A percentile compares a stretch with the other conserved stretches of the same genome.
These are phyloP conservation scores for Andrena marginata DNA, from an alignment of 2,888 invertebrate species.

Conservation along the genomic window DNA sequence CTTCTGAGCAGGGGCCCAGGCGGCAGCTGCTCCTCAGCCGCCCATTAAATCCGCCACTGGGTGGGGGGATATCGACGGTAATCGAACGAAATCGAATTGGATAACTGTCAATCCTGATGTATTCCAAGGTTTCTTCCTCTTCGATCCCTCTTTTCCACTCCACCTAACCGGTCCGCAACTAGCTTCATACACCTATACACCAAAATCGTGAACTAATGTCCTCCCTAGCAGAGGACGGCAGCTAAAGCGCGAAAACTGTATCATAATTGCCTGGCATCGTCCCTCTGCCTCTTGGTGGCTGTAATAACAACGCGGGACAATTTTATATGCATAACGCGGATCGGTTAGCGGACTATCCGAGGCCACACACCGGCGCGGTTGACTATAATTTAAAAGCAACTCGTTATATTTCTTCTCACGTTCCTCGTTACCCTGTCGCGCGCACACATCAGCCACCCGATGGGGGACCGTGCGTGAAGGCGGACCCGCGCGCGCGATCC, in stretches of 20 bases:
- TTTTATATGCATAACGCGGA: slow-evolving; percentile 50
- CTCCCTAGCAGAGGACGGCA: too few species aligned
- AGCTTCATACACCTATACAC: too few species aligned
- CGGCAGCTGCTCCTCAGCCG: too few species aligned
- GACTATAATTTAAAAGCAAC: slow-evolving; percentile 70
- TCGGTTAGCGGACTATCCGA: slow-evolving; percentile 48
- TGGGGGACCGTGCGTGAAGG: background rate
- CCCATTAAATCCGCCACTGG: too few species aligned
- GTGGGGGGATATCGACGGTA: too few species aligned
- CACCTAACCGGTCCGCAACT: too few species aligned
- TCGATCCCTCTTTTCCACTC: too few species aligned
- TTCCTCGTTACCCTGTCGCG: slow-evolving; percentile 60
- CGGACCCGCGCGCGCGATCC: background rate
- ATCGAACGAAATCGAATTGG: too few species aligned
- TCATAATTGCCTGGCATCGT: slow-evolving; percentile 36
- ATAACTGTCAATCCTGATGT: too few species aligned
- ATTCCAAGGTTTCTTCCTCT: too few species aligned
- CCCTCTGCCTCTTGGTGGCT: slow-evolving; percentile 25
- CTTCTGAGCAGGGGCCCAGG: too few species aligned
- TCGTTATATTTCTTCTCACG: slow-evolving; percentile 74
- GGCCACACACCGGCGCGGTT: slow-evolving; percentile 54
- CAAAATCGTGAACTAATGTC: too few species aligned
- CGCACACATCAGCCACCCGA: slow-evolving; percentile 7
- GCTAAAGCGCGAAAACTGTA: slow-evolving; percentile 18
- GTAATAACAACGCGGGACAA: slow-evolving; percentile 43